Percentiles rank a stretch among this genome's conserved stretches.
phyloP scores from a whole-genome alignment of 2,888 invertebrate species.

The Abrostola triplasia region DNA sequence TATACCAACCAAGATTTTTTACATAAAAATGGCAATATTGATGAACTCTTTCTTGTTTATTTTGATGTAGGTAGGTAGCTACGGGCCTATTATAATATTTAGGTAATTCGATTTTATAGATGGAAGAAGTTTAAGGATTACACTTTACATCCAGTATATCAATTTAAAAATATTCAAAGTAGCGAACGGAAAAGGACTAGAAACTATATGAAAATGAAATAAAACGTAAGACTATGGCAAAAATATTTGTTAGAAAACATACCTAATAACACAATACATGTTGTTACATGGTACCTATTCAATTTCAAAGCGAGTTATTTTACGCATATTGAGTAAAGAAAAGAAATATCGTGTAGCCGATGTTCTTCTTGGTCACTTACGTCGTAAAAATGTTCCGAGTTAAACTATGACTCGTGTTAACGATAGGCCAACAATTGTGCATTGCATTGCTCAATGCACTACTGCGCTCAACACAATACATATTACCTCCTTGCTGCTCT shows the following conservation, averaged over 20 bases:
- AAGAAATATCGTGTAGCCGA: conserved; percentile 1
- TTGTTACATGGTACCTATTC: background rate
- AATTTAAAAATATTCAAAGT: no score
- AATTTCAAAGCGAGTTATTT: conserved; percentile 1
- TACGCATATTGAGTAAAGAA: conserved; percentile 2
- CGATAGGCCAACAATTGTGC: conserved; percentile 16
- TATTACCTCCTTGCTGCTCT: background rate
- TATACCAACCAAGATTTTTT: background rate
- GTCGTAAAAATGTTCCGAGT: conserved; percentile 3
- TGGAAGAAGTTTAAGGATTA: no score
- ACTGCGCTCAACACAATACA: conserved; percentile 7
- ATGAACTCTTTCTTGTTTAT: no score
- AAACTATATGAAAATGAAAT: no score
- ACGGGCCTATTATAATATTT: no score
- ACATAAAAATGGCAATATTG: no score
- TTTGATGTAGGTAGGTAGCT: no score
- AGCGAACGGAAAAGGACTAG: no score
- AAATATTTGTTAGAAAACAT: background rate
- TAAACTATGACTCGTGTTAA: conserved; percentile 18
- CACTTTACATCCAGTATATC: no score
- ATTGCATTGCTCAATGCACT: conserved; percentile 18
- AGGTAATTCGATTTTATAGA: no score
- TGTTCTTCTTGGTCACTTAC: background rate
- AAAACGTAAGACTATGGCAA: no score
- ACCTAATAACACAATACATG: background rate